Base-by-base conservation (phyloP, 2,888 invertebrate genomes). In the Acleris literana region DNA sequence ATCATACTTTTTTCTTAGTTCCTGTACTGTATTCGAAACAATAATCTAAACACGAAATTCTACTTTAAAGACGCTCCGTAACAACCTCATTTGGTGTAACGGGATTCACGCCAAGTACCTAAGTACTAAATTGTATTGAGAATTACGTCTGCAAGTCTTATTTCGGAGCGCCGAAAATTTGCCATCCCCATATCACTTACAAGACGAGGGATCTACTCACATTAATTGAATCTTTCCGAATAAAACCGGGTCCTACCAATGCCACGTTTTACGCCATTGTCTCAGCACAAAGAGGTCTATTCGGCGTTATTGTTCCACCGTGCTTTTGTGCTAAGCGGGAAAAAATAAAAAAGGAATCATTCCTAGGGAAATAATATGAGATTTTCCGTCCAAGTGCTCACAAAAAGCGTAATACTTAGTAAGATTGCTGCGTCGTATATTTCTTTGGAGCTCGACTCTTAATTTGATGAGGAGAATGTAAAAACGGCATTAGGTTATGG, bases 381-480 rank as follows among this genome's bases (percentile, higher is more conserved):
- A 82, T 84, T 86, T 83, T 81, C 78, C 77, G 74, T 68, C 73
- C 74, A 78, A 80, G 76, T 72, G 77, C 74, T 72, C 74, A 66
- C 75, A 79, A 80, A 81, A 80, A 81, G 79, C 77, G 72, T 67
- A 71, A 74, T 77, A 76, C 77, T 79, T 76, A 83, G 81, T 78
- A 79, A 82, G 82, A 87, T 86, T 84, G 81, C 83, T 75, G 76
- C 77, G 79, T 79, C 81, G 77, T 82, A 69, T 69, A 84, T 82
- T 84, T 82, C 82, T 84, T 80, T 77, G 78, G 77, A 74, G 75
- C 74, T 69, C 73, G 77, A 75, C 79, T 83, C 83, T 86, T 88
- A 86, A 88, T 87, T 87, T 86, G 84, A 87, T 84, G 85, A 85
- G 79, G 73, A 74, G 81, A 82, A 84, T 85, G 85, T 86, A 86